Evolutionary conservation across 2,888 invertebrate genomes (phyloP).

Genomic region (Plagiodera versicolora): DNA sequence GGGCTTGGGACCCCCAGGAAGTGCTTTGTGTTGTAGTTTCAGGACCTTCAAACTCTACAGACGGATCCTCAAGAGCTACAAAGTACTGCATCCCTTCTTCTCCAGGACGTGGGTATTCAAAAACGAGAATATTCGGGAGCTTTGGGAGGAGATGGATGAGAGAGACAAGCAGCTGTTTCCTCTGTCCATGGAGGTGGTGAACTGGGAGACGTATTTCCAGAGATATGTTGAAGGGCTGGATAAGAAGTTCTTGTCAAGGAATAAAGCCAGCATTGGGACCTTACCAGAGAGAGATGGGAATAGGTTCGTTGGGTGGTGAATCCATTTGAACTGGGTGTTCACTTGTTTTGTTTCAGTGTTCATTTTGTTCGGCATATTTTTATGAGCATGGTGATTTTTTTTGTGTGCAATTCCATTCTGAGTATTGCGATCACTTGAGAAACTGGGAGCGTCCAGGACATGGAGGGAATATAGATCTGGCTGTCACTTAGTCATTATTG

Average conservation of each 20-base stretch:
- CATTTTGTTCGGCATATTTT: slow-evolving; percentile 1
- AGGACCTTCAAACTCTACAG: neutral
- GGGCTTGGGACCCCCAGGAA: too few species aligned
- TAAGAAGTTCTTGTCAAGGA: neutral
- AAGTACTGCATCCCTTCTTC: neutral
- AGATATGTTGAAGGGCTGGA: neutral
- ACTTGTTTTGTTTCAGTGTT: neutral
- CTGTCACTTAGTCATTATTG: too few species aligned
- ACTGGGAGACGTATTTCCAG: slow-evolving; percentile 4
- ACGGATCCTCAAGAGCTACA: neutral
- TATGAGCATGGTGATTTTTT: neutral
- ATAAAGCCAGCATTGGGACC: neutral
- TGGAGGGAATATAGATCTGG: too few species aligned
- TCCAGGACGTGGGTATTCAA: slow-evolving; percentile 2
- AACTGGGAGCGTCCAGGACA: neutral
- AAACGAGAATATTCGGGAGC: neutral
- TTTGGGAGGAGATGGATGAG: neutral
- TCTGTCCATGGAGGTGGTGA: neutral
- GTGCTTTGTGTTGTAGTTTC: too few species aligned
- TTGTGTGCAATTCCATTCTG: neutral
- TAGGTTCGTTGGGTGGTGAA: too few species aligned
- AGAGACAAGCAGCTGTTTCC: neutral
- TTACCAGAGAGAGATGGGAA: neutral
- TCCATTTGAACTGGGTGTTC: too few species aligned
- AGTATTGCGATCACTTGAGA: neutral